A percentile compares a stretch with the other conserved stretches of the same genome.
Evolutionary conservation across 2,888 invertebrate genomes (phyloP).

Genomic region (Epinotia bilunana): DNA sequence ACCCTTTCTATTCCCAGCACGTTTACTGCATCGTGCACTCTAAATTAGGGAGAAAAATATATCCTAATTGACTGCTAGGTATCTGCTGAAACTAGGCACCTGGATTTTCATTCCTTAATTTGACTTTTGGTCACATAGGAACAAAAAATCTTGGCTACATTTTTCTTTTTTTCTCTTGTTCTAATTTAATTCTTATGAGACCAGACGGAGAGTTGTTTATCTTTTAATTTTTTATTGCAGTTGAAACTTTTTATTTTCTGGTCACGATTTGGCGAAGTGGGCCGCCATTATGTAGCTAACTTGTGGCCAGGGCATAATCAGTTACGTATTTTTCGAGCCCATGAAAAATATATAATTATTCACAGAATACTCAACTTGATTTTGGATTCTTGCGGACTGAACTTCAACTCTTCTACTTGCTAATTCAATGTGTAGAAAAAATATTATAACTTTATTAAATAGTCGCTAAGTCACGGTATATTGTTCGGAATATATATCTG

Average conservation of each 20-base stretch:
- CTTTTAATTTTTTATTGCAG: neutral
- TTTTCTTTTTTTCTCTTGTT: too few species aligned
- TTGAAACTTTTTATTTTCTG: neutral
- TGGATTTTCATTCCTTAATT: conserved; percentile 17
- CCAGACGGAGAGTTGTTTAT: neutral
- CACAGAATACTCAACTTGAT: neutral
- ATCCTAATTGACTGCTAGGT: conserved; percentile 22
- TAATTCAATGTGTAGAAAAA: neutral
- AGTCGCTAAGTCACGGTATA: too few species aligned
- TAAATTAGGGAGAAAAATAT: conserved; percentile 11
- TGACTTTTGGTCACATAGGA: neutral
- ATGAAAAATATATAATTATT: neutral
- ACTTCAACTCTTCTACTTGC: neutral
- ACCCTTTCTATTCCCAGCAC: neutral
- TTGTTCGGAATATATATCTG: too few species aligned
- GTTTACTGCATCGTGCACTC: conserved; percentile 7
- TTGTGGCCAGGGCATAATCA: neutral
- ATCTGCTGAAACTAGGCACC: conserved; percentile 18
- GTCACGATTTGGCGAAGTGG: neutral
- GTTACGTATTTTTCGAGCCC: neutral
- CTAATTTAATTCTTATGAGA: neutral
- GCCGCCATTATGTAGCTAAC: conserved; percentile 2
- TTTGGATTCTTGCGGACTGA: neutral
- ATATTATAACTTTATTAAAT: neutral
- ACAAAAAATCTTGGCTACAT: neutral